Percentiles rank a stretch among this genome's conserved stretches.
These are phyloP conservation scores for Chunga burmeisteri DNA, from an alignment of 2,113 vertebrate species.

Conservation along the genomic window DNA sequence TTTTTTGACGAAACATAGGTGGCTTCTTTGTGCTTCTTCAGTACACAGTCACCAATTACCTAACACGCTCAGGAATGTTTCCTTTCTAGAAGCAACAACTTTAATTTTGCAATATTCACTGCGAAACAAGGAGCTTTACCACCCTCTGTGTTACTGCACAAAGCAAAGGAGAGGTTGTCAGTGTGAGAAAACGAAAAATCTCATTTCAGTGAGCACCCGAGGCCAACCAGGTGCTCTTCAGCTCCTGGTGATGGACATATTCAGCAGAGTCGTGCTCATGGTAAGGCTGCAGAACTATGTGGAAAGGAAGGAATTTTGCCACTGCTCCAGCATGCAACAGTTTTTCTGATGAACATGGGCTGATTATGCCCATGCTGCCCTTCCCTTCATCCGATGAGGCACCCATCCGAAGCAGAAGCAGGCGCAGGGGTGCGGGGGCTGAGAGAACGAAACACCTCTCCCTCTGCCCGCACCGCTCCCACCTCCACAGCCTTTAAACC, in stretches of 20 bases:
- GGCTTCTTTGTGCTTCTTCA: background rate
- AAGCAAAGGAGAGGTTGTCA: background rate
- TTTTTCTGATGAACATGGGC: background rate
- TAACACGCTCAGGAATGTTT: background rate
- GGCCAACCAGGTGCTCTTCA: slow-evolving; percentile 21
- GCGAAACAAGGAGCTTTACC: background rate
- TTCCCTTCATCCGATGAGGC: background rate
- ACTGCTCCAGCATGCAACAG: background rate
- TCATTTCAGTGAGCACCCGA: background rate
- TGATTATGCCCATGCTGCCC: background rate
- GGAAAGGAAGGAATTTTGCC: background rate
- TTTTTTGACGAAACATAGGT: background rate
- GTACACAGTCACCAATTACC: background rate
- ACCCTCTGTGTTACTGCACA: background rate
- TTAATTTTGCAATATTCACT: background rate
- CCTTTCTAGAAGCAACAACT: background rate
- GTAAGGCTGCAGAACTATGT: background rate
- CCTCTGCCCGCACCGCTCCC: background rate
- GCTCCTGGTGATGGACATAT: background rate
- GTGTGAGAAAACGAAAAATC: background rate
- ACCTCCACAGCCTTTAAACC: background rate
- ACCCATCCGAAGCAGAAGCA: background rate
- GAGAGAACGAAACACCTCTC: background rate
- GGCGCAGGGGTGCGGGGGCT: background rate
- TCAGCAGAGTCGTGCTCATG: background rate